A percentile compares a stretch with the other conserved stretches of the same genome.
Conservation (phyloP, 2,797 vertebrate species). For the Mus spretus region DNA sequence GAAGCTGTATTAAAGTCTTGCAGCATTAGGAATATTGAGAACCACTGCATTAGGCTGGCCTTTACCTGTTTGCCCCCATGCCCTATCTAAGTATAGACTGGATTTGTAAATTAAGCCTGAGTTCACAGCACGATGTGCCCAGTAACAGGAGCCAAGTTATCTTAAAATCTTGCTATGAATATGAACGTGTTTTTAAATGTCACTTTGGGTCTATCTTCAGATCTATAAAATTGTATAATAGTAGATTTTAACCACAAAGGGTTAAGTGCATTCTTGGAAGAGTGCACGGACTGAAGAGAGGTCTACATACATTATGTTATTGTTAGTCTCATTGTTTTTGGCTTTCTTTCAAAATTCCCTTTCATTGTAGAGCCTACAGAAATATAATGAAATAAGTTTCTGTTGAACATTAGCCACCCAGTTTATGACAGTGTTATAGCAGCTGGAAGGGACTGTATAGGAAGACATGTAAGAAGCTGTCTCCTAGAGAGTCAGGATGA, state of each 20-base stretch:
- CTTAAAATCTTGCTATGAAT: background rate
- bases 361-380: background rate
- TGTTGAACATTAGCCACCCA: background rate
- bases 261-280: slow-evolving; percentile 19
- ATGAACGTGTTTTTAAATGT: background rate
- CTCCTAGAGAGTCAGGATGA: background rate
- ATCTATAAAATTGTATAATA: background rate
- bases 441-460: background rate
- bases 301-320: background rate
- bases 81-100: background rate
- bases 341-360: background rate
- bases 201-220: background rate
- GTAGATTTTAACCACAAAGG: background rate
- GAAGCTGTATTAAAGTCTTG: background rate
- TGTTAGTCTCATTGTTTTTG: background rate
- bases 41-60: background rate
- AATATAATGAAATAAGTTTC: background rate
- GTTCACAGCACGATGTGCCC: background rate
- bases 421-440: background rate
- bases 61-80: background rate
- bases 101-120: background rate
- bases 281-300: background rate
- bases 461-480: background rate
- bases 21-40: background rate
- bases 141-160: background rate